Percentiles rank a stretch among this genome's conserved stretches.
These are phyloP conservation scores for Trogon surrucura DNA, from an alignment of 2,113 vertebrate species.

Conservation along the genomic window DNA sequence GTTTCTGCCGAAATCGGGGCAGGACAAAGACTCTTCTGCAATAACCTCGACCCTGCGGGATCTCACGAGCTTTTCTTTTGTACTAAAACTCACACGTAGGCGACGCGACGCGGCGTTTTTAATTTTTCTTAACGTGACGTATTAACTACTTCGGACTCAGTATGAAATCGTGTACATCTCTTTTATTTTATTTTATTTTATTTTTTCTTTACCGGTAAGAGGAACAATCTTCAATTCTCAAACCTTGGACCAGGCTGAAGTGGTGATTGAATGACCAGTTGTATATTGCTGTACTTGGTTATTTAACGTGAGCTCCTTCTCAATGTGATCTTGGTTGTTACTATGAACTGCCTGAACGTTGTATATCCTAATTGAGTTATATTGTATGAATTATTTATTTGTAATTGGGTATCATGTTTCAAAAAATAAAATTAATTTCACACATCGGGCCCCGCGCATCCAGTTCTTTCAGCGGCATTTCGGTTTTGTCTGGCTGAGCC, in stretches of 20 bases:
- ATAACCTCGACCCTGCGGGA: slow-evolving; percentile 2
- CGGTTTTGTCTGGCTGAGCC: background rate
- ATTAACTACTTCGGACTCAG: background rate
- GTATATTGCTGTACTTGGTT: slow-evolving; percentile 68
- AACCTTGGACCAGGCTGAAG: slow-evolving; percentile 56
- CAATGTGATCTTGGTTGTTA: slow-evolving; percentile 51
- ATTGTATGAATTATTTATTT: slow-evolving; percentile 84
- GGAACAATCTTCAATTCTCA: slow-evolving; percentile 25
- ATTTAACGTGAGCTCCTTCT: slow-evolving; percentile 69
- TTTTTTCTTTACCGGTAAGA: slow-evolving; percentile 4
- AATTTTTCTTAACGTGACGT: background rate
- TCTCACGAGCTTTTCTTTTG: background rate
- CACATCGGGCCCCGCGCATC: background rate
- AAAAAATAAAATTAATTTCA: slow-evolving; percentile 76
- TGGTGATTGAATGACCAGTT: slow-evolving; percentile 42
- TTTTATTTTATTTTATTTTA: background rate
- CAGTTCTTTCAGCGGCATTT: background rate
- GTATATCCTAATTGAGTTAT: slow-evolving; percentile 72
- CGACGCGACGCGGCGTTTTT: background rate
- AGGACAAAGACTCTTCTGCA: background rate
- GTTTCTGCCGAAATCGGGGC: background rate
- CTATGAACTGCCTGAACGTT: slow-evolving; percentile 60
- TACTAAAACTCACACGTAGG: slow-evolving; percentile 21
- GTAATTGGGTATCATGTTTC: slow-evolving; percentile 77
- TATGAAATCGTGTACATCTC: background rate